A percentile compares a stretch with the other conserved stretches of the same genome.
Evolutionary conservation across 1,140 invertebrate genomes (phyloP).

Genomic region (Diabrotica virgifera): DNA sequence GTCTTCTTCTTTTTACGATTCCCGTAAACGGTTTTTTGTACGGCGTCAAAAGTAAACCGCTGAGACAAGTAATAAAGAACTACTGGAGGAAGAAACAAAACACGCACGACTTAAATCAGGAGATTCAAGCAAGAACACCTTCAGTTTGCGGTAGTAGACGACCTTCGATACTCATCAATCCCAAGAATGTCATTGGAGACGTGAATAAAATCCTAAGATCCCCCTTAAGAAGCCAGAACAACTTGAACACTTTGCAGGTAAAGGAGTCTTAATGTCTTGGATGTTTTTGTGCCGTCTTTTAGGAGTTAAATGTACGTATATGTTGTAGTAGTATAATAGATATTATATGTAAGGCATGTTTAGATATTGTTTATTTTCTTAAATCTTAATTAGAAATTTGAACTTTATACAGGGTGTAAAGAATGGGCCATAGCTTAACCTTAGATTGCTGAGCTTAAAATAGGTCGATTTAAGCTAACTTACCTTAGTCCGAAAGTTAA

Average conservation of each 20-base stretch:
- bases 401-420: too few relatives aligned
- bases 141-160: constrained; percentile 68
- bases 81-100: constrained; percentile 78
- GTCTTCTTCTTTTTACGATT: constrained; percentile 65
- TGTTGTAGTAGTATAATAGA: constrained; percentile 1
- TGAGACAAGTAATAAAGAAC: constrained; percentile 70
- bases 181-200: constrained; percentile 64
- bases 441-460: too few relatives aligned
- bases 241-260: constrained; percentile 45
- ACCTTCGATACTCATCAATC: constrained; percentile 60
- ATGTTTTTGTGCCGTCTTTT: constrained; percentile 46
- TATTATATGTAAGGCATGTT: neutral
- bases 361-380: too few relatives aligned
- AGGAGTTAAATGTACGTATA: constrained; percentile 36
- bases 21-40: constrained; percentile 73
- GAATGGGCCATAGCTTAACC: too few relatives aligned
- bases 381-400: too few relatives aligned
- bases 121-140: constrained; percentile 74
- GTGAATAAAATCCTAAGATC: constrained; percentile 43
- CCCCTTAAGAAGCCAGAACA: constrained; percentile 38
- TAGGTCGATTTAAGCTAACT: too few relatives aligned
- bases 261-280: constrained; percentile 44
- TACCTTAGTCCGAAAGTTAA: too few relatives aligned
- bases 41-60: constrained; percentile 68
- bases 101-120: constrained; percentile 73